A percentile compares a stretch with the other conserved stretches of the same genome.
Conservation (phyloP, 2,888 invertebrate genomes). For the Leptopterna dolabrata region DNA sequence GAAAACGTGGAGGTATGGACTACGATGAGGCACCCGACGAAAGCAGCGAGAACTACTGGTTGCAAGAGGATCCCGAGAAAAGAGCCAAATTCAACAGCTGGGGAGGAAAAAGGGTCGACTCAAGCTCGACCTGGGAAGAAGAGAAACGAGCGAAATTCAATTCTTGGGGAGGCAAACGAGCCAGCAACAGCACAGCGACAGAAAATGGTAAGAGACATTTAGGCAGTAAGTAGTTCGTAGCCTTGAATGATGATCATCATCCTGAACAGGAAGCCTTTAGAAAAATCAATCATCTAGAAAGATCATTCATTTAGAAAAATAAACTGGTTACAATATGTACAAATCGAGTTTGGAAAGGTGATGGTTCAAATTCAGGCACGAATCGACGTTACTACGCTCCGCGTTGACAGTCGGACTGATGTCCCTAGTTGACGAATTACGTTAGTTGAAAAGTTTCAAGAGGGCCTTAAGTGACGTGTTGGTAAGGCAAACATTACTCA, state of each 20-base stretch:
- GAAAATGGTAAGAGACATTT: background rate
- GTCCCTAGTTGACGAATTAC: background rate
- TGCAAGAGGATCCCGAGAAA: conserved; percentile 18
- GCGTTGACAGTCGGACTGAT: too few relatives aligned
- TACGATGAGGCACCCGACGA: conserved; percentile 4
- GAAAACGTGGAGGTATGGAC: conserved; percentile 54
- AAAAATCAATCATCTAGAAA: too few relatives aligned
- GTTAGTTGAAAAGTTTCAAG: background rate
- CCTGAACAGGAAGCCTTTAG: too few relatives aligned
- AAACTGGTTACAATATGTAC: too few relatives aligned
- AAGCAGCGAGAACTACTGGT: background rate
- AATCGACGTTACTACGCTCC: too few relatives aligned
- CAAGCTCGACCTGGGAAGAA: background rate
- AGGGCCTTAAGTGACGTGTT: too few relatives aligned
- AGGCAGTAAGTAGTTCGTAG: too few relatives aligned
- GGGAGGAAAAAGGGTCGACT: conserved; percentile 62
- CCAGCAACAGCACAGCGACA: background rate
- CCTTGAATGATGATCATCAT: too few relatives aligned
- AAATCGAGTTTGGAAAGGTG: too few relatives aligned
- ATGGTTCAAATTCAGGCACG: too few relatives aligned
- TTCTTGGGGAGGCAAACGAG: conserved; percentile 61
- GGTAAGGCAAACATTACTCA: too few relatives aligned
- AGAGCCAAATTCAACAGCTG: conserved; percentile 62
- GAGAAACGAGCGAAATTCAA: conserved; percentile 58
- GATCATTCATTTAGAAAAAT: too few relatives aligned